Base-by-base conservation (phyloP, 2,797 vertebrate genomes). In the Aeoliscus strigatus region DNA sequence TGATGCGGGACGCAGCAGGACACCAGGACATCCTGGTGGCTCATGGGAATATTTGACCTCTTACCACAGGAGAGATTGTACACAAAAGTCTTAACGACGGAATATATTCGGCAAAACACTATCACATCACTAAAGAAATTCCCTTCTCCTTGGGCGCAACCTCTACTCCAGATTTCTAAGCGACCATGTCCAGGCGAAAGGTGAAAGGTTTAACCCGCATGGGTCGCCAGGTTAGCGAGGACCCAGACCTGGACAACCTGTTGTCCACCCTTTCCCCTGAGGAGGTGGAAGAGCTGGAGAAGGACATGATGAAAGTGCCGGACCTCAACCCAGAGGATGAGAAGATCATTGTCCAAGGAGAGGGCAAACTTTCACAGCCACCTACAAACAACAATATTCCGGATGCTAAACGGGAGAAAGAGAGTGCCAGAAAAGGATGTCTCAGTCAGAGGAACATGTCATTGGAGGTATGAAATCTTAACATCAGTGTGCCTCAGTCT, bases 211-310 rank as follows among this genome's bases (percentile, higher is more conserved):
- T 97, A 60, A 96, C 94, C 60, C 87, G 91, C 44, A 95, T 89
- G 1, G 90, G 92, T 40, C 90, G 94, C 30, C 94, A 97, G 87
- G 96, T 99, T 70, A 99, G 96, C 8, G 96, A 99, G 63, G 96
- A 99, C 76, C 94, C 94, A 0, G 96, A 99, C 64, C 91, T 98
- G 26, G 96, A 99, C 80, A 94, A 79, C 55, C 83, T 99, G 75
- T 77, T 99, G 79, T 95, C 93, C 35, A 95, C 92, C 25, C 87
- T 99, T 46, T 97, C 94, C 27, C 92, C 94, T 0, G 96, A 98
- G 79, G 94, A 98, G 79, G 74, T 99, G 90, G 90, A 96, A 59
- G 91, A 96, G 80, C 83, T 99, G 77, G 81, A 97, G 75, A 91
- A 92, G 68, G 96, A 96, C 69, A 85, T 90, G 51, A 73, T 93